These are phyloP conservation scores for Pachypeltis micranthus DNA, from an alignment of 1,140 invertebrate species.

Conservation along the genomic window DNA sequence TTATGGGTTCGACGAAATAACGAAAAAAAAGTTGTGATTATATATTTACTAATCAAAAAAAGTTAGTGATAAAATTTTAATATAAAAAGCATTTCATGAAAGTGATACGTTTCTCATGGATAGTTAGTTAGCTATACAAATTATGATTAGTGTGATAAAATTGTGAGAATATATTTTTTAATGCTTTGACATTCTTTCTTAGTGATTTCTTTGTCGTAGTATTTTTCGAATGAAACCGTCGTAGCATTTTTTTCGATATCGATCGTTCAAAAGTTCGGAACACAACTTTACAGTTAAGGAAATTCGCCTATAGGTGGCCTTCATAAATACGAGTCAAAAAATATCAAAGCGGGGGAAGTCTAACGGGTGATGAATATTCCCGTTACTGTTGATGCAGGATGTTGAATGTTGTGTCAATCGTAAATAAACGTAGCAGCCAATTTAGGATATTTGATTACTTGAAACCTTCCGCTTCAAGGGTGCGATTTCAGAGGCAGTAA, in stretches of 20 bases:
- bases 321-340: too few relatives aligned
- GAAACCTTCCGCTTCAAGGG: too few relatives aligned
- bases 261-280: neutral
- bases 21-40: slow-evolving; percentile 1
- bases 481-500: too few relatives aligned
- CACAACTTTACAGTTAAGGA: neutral
- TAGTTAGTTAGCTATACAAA: neutral
- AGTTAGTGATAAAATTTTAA: neutral
- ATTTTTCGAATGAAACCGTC: neutral
- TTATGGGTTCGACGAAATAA: neutral
- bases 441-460: too few relatives aligned
- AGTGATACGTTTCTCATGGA: neutral
- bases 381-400: too few relatives aligned
- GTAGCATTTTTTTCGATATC: neutral
- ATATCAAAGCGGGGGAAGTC: too few relatives aligned
- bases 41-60: slow-evolving; percentile 7
- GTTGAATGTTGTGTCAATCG: too few relatives aligned
- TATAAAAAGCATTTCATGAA: neutral
- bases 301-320: neutral
- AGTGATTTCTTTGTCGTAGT: neutral
- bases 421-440: too few relatives aligned
- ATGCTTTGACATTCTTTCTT: neutral
- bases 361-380: too few relatives aligned
- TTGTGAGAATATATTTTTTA: slow-evolving; percentile 4
- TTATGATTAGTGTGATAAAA: neutral